Base-by-base conservation (phyloP, 2,888 invertebrate genomes). In the Drosophila nigritarsus region DNA sequence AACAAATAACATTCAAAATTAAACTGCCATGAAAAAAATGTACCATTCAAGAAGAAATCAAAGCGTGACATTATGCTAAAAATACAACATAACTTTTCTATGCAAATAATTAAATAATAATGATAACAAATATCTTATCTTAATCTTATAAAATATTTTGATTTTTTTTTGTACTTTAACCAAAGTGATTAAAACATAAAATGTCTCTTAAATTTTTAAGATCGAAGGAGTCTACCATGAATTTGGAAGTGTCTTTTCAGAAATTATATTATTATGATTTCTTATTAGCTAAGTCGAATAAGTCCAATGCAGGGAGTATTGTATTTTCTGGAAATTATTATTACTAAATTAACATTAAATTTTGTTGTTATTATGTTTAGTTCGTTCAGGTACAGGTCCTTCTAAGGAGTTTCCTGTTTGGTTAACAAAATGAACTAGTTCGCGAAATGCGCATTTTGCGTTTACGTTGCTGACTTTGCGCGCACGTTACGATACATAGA, bases 391-490 rank as follows among this genome's bases (percentile, higher is more conserved):
- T 5, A 9, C 5, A 5, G 18, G 9, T 20, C 15, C 18, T 27
- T 13, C 32, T 49, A 13, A 27, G 13, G 15, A 6, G 36, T 36
- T 54, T 55, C 49, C 49, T 27, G 11, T 45, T 59, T 58, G 59
- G 50, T 63, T 8, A 27, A 24, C 24, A 24, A 15, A 2, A 48
- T 58, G 49, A 67, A 42, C 55, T 24, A 54, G 15, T 29, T 51
- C 34, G 3, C 2, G 34, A n/a, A 45, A 38, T 29, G 38, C 53
- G 11, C 67, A 58, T 34, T 66, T 49, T 50, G 60, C 60, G 67
- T 53, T 67, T 50, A 65, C 68, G 66, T 67, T 50, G 65, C 54
- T 65, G 34, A 45, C 42, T 62, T 63, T 61, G 73, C 58, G 65
- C 48, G 29, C 24, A 65, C 53, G 56, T 58, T 69, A 61, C 70